Conservation (phyloP, 2,888 invertebrate species). For the Melieria picta region DNA sequence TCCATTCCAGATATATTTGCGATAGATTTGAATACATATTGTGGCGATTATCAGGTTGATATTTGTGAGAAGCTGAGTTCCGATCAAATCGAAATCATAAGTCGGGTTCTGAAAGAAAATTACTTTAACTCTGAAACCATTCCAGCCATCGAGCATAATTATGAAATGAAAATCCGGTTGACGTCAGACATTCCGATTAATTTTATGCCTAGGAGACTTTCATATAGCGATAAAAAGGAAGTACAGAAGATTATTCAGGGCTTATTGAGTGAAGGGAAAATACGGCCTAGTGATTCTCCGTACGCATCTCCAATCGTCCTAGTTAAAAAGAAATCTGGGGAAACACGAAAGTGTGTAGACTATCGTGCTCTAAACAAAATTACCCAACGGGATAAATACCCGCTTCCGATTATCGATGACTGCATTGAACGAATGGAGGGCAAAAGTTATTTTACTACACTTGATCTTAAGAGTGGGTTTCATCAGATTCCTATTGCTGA, state of each 20-base stretch:
- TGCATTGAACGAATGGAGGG: conserved; percentile 7
- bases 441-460: conserved; percentile 6
- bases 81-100: too few relatives aligned
- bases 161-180: background rate
- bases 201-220: background rate
- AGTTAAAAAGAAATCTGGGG: conserved; percentile 3
- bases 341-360: conserved; percentile 8
- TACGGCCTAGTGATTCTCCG: conserved; percentile 15
- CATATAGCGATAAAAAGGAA: background rate
- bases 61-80: too few relatives aligned
- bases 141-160: too few relatives aligned
- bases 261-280: background rate
- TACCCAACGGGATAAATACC: conserved; percentile 9
- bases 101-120: too few relatives aligned
- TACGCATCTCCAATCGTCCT: background rate
- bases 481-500: conserved; percentile 13
- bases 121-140: too few relatives aligned
- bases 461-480: conserved; percentile 9
- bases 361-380: conserved; percentile 6
- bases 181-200: background rate
- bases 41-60: too few relatives aligned
- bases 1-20: too few relatives aligned
- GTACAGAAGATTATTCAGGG: conserved; percentile 8
- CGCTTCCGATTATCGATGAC: conserved; percentile 9
- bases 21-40: too few relatives aligned